These are phyloP conservation scores for Adoxophyes honmai DNA, from an alignment of 1,140 invertebrate genomes.

Conservation along the genomic window DNA sequence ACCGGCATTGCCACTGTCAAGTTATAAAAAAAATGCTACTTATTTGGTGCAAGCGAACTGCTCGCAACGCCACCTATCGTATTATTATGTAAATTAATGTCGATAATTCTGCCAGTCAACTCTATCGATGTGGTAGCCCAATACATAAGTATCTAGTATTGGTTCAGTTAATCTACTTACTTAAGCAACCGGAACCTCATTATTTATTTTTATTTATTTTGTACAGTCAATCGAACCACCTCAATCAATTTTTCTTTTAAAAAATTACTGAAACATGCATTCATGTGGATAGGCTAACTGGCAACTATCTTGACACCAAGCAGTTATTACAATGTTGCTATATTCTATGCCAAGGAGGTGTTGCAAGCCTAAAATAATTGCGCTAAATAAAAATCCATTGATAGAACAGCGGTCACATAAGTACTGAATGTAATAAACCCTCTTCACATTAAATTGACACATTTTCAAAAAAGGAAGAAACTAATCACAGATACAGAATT, in stretches of 20 bases:
- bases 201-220: no score
- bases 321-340: no score
- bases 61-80: slow-evolving; percentile 24
- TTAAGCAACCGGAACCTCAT: no score
- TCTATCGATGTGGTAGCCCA: background rate
- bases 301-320: no score
- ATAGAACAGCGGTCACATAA: slow-evolving; percentile 6
- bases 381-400: slow-evolving; percentile 42
- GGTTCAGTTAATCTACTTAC: no score
- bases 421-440: background rate
- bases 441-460: slow-evolving; percentile 5
- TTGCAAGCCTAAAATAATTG: slow-evolving; percentile 31
- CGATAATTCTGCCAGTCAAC: no score
- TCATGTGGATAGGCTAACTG: no score
- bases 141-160: no score
- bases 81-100: no score
- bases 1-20: slow-evolving; percentile 33
- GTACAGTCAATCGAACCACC: no score
- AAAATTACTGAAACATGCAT: no score
- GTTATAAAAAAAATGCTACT: slow-evolving; percentile 45
- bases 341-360: background rate
- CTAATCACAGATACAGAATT: slow-evolving; percentile 44
- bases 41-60: slow-evolving; percentile 51
- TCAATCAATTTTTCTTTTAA: no score
- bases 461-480: slow-evolving; percentile 34